phyloP scores from a whole-genome alignment of 2,888 invertebrate species.

The Rotaria socialis region DNA sequence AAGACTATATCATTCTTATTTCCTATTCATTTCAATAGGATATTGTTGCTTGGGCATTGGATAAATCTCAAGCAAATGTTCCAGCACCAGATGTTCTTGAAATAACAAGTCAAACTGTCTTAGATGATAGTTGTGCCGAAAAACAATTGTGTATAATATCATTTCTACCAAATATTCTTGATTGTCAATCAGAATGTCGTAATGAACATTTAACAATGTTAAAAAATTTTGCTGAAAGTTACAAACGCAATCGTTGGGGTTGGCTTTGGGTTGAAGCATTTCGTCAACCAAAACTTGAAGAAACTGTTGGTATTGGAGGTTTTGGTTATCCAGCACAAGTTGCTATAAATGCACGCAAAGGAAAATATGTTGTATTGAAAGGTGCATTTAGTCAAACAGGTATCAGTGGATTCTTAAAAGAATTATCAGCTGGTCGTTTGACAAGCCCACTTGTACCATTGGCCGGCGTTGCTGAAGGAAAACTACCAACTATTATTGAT shows the following conservation, averaged over 20 bases:
- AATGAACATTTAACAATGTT: slow-evolving; percentile 76
- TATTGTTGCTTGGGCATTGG: slow-evolving; percentile 82
- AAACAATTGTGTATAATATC: slow-evolving; percentile 85
- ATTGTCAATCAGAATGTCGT: slow-evolving; percentile 86
- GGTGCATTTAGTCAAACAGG: slow-evolving; percentile 91
- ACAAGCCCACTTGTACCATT: slow-evolving; percentile 35
- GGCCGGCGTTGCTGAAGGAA: slow-evolving; percentile 50
- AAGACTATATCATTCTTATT: slow-evolving; percentile 72
- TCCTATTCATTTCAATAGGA: slow-evolving; percentile 62
- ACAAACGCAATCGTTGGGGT: slow-evolving; percentile 90
- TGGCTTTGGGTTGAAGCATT: slow-evolving; percentile 59
- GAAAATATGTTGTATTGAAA: slow-evolving; percentile 85
- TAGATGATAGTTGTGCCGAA: slow-evolving; percentile 75
- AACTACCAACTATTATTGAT: slow-evolving; percentile 69
- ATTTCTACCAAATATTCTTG: slow-evolving; percentile 86
- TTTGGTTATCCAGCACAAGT: slow-evolving; percentile 99
- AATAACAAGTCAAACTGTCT: slow-evolving; percentile 59
- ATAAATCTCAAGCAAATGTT: slow-evolving; percentile 79
- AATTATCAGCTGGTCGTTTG: slow-evolving; percentile 43
- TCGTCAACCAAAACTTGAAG: slow-evolving; percentile 41
- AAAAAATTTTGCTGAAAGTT: slow-evolving; percentile 75
- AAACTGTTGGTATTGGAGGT: slow-evolving; percentile 75
- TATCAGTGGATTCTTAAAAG: slow-evolving; percentile 81
- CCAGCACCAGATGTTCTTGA: slow-evolving; percentile 76
- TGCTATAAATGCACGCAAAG: slow-evolving; percentile 88